A percentile compares a stretch with the other conserved stretches of the same genome.
Conservation (phyloP, 1,140 invertebrate genomes). For the Schlechtendalia chinensis region DNA sequence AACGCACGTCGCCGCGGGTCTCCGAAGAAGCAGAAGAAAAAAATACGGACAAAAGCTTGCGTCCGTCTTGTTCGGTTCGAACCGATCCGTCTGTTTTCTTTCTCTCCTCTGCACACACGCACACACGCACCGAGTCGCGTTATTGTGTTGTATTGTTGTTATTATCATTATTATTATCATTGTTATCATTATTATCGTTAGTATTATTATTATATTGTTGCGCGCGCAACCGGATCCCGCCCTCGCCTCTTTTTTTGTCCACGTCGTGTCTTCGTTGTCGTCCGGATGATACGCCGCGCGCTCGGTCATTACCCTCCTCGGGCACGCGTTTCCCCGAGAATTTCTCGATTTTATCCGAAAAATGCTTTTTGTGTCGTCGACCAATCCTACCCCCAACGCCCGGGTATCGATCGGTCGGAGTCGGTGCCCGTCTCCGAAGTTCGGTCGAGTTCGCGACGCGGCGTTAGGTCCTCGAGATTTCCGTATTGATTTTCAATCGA, state of each 20-base stretch:
- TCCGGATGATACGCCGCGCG: background rate
- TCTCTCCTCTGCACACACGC: background rate
- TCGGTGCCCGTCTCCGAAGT: too few relatives aligned
- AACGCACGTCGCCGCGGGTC: background rate
- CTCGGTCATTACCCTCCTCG: conserved; percentile 25
- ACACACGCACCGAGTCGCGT: background rate
- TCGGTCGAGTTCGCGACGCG: too few relatives aligned
- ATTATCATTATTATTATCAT: too few relatives aligned
- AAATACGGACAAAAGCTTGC: background rate
- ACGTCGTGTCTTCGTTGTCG: background rate
- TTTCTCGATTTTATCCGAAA: background rate
- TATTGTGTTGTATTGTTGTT: conserved; percentile 23
- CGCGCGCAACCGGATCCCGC: conserved; percentile 14
- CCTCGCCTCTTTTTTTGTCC: background rate
- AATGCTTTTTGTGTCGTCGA: background rate
- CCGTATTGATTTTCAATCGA: too few relatives aligned
- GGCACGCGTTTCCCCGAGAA: conserved; percentile 5
- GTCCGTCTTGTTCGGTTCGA: background rate
- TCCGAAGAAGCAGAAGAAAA: too few relatives aligned
- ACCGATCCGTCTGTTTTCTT: background rate
- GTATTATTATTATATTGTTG: too few relatives aligned
- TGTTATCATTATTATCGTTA: too few relatives aligned
- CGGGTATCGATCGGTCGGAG: too few relatives aligned
- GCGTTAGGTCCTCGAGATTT: too few relatives aligned
- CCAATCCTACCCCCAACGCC: too few relatives aligned